phyloP scores from a whole-genome alignment of 2,888 invertebrate species.

The Athalia cordata region DNA sequence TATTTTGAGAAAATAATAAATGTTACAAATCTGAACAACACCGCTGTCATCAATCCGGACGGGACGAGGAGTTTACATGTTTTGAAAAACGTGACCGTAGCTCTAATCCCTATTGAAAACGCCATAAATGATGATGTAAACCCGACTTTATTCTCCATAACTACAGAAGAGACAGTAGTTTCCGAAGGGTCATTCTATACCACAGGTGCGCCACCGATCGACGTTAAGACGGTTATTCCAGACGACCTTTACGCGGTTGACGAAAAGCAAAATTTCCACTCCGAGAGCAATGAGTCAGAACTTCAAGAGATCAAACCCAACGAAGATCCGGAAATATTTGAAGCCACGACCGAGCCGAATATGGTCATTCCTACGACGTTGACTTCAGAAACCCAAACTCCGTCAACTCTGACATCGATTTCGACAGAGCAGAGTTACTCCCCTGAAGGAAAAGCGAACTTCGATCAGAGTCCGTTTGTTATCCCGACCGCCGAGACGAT shows the following conservation, averaged over 20 bases:
- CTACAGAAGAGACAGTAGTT: neutral
- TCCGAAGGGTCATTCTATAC: neutral
- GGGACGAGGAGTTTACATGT: too few species aligned
- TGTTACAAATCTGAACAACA: neutral
- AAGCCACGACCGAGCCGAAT: constrained; percentile 11
- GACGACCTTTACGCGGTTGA: constrained; percentile 23
- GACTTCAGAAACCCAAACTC: neutral
- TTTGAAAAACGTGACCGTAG: neutral
- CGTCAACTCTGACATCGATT: neutral
- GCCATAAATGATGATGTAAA: neutral
- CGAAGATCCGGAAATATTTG: neutral
- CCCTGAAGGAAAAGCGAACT: constrained; percentile 28
- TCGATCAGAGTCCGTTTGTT: constrained; percentile 45
- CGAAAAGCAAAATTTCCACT: constrained; percentile 45
- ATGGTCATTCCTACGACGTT: neutral
- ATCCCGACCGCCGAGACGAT: constrained; percentile 61
- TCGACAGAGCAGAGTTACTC: neutral
- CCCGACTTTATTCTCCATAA: neutral
- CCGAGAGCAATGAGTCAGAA: constrained; percentile 33
- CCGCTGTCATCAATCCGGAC: neutral
- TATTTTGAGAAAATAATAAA: neutral
- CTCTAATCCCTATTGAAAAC: neutral
- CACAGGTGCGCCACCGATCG: constrained; percentile 34
- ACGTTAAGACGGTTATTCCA: constrained; percentile 44
- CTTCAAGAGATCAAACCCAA: too few species aligned